Evolutionary conservation across 1,140 invertebrate genomes (phyloP).

Genomic region (Penaeus japonicus): DNA sequence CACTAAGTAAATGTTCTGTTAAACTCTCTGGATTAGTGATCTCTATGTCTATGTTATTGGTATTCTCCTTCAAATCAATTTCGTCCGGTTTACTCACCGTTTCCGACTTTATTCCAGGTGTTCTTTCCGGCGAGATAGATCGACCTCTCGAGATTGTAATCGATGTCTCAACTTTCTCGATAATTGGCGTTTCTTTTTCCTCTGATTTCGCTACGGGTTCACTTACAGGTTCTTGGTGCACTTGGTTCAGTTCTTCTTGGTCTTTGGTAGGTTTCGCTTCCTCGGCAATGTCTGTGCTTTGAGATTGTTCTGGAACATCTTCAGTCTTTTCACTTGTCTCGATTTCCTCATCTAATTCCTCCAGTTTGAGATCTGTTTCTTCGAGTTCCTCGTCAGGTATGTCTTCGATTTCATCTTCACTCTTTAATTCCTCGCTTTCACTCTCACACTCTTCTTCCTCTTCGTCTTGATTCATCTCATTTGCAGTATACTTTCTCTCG

Average conservation of each 20-base stretch:
- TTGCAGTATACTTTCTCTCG: background rate
- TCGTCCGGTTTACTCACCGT: background rate
- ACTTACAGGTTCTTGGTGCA: background rate
- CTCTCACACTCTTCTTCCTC: background rate
- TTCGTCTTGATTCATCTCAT: background rate
- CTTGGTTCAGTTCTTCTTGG: background rate
- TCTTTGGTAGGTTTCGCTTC: background rate
- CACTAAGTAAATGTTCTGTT: background rate
- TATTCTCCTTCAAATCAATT: background rate
- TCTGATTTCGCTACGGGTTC: no score
- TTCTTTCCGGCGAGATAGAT: background rate
- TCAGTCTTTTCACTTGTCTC: background rate
- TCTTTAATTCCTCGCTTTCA: background rate
- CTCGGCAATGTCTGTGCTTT: background rate
- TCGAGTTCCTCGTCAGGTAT: conserved; percentile 28
- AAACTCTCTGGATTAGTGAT: conserved; percentile 11
- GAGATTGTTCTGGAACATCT: background rate
- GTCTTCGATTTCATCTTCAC: conserved; percentile 43
- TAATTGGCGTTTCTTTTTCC: no score
- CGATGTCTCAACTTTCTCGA: no score
- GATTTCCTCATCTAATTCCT: background rate
- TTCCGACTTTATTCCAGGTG: background rate
- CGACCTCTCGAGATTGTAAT: no score
- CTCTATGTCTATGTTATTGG: conserved; percentile 26
- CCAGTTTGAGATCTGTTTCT: background rate